A percentile compares a stretch with the other conserved stretches of the same genome.
Evolutionary conservation across 1,140 invertebrate genomes (phyloP).

Genomic region (Coenobita brevimanus): DNA sequence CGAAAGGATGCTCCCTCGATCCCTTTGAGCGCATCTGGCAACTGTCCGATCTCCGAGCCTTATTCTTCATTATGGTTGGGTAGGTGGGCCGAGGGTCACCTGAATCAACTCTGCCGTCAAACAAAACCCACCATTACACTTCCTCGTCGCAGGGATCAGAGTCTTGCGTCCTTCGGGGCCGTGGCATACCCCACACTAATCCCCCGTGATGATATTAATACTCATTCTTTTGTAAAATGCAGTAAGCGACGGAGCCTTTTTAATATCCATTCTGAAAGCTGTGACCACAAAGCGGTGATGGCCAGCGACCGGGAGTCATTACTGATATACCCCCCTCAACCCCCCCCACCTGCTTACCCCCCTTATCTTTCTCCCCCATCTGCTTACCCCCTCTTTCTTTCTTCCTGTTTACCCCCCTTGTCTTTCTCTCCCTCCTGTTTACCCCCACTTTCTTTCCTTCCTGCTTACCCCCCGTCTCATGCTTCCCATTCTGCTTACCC

Average conservation of each 20-base stretch:
- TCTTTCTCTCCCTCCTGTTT: no score
- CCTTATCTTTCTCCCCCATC: background rate
- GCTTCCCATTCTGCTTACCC: no score
- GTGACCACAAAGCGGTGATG: constrained; percentile 57
- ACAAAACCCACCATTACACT: constrained; percentile 21
- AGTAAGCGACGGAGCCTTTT: constrained; percentile 64
- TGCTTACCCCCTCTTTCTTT: background rate
- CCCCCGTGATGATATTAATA: constrained; percentile 64
- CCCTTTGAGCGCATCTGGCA: constrained; percentile 63
- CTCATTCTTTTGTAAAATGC: constrained; percentile 66
- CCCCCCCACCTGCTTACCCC: background rate
- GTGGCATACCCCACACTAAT: constrained; percentile 55
- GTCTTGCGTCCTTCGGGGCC: background rate
- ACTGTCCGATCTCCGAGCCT: constrained; percentile 60
- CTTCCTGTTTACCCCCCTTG: background rate
- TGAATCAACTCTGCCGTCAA: background rate
- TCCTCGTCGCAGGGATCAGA: constrained; percentile 10
- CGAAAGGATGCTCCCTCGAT: constrained; percentile 59
- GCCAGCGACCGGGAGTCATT: constrained; percentile 38
- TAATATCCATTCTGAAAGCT: constrained; percentile 63
- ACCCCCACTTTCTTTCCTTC: background rate
- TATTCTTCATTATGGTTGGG: constrained; percentile 61
- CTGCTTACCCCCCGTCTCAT: background rate
- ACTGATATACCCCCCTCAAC: constrained; percentile 12
- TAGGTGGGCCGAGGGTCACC: constrained; percentile 49